phyloP scores from a whole-genome alignment of 2,888 invertebrate genomes.

The Agrochola litura region DNA sequence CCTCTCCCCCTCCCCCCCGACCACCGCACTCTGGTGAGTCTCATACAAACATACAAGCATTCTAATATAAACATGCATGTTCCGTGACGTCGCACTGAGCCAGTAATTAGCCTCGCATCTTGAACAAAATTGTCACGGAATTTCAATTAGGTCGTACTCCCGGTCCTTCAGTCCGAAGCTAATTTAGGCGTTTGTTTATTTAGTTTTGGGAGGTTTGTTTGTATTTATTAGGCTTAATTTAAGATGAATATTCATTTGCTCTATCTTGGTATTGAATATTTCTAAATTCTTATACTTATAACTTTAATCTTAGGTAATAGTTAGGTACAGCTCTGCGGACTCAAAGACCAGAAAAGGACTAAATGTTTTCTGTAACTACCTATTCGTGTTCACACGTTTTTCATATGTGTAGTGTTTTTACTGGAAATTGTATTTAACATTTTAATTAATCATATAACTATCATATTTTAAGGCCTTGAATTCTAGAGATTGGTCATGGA shows the following conservation, averaged over 20 bases:
- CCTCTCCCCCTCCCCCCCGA: constrained; percentile 74
- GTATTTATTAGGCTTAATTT: background rate
- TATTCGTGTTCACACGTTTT: background rate
- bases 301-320: background rate
- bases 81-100: constrained; percentile 26
- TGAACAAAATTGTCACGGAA: constrained; percentile 79
- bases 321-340: background rate
- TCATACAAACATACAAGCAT: constrained; percentile 66
- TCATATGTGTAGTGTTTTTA: background rate
- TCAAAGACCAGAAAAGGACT: background rate
- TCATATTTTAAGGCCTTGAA: background rate
- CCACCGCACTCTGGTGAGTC: constrained; percentile 85
- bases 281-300: no score
- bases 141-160: constrained; percentile 16
- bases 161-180: background rate
- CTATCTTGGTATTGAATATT: background rate
- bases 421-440: background rate
- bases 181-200: constrained; percentile 19
- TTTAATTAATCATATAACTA: background rate
- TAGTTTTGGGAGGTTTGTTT: background rate
- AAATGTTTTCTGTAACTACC: background rate
- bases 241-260: background rate
- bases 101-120: constrained; percentile 80
- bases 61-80: constrained; percentile 46
- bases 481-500: background rate